Base-by-base conservation (phyloP, 2,797 vertebrate genomes). In the Parauchenoglanis ngamensis region DNA sequence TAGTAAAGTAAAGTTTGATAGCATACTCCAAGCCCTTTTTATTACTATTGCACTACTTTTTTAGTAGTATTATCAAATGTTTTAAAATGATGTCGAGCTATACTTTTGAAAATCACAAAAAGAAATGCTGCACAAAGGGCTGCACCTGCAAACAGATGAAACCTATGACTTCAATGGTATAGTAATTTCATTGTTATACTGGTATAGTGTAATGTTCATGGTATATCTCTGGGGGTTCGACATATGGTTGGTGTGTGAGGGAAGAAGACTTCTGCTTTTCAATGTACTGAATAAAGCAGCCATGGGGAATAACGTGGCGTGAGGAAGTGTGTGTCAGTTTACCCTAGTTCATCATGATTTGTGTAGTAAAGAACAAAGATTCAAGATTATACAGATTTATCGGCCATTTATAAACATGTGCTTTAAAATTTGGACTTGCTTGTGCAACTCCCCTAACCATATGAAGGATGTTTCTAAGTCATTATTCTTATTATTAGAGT, bases 341-440 rank as follows among this genome's bases (percentile, higher is more conserved):
- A 54, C 63, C n/a, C 21, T 52, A 68, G n/a, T 83, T 68, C 15
- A 17, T 68, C 61, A 68, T 83, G 81, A 83, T 52, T 83, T 81
- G 79, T n/a, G 40, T 17, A 8, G 23, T 63, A 46, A 68, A 83
- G 81, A 59, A 85, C 23, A 85, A 59, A 75, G 56, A 46, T 61
- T 61, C 54, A 44, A 10, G 68, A 63, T 76, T 44, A 61, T 40
- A n/a, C 46, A 49, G 83, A 87, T 76, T 81, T 40, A 70, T 46
- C 46, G n/a, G 28, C 81, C 46, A 83, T 68, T 68, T 68, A 54
- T 68, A 68, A 83, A 83, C 63, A 63, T 44, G 35, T 44, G 57
- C 11, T 68, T 52, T 52, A 19, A 21, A 31, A 68, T 83, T 54
- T 68, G 46, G 28, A 49, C 44, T 52, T 52, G 63, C 63, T 68